Evolutionary conservation across 1,140 invertebrate species (phyloP), one percentile per base, ranked within the genome.

Genomic region (Helicorthomorpha holstii): DNA sequence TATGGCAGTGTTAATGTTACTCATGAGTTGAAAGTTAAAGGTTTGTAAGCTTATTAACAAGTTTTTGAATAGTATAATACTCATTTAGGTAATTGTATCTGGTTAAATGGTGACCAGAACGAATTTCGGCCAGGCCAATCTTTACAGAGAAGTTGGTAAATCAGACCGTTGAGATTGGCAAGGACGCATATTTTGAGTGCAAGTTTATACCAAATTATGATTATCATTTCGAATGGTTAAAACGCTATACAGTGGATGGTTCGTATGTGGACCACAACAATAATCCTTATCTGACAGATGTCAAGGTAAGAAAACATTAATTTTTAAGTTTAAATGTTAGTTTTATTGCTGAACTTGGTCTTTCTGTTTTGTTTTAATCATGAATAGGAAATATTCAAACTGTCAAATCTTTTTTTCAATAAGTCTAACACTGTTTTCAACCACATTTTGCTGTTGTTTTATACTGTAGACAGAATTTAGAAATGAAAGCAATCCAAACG

Each of bases 1-100:
- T 90, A 88, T 66, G 90, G 90, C 27, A 82, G 85, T 58, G 89
- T 92, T 61, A 86, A 82, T 22, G 87, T 92, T 41, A 92, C 87
- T 3, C 89, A 94, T 64, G 80, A 81, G 46, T 71, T 96, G 23
- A 78, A 88, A 54, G 86, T 94, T 4, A 75, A 87, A 56, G 83
- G 84, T 86, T 21, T 10, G 21, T 46, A 34, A 34, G n/a, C n/a
- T n/a, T n/a, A n/a, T n/a, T n/a, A n/a, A n/a, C n/a, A n/a, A n/a
- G n/a, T n/a, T n/a, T n/a, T n/a, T n/a, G n/a, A n/a, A n/a, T n/a
- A n/a, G n/a, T n/a, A n/a, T n/a, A n/a, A n/a, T n/a, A n/a, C n/a
- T n/a, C n/a, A n/a, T n/a, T n/a, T n/a, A n/a, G n/a, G n/a, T n/a
- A n/a, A n/a, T n/a, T n/a, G n/a, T n/a, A n/a, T n/a, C n/a, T n/a